Evolutionary conservation across 2,888 invertebrate genomes (phyloP).

Genomic region (Tachystola acroxantha): DNA sequence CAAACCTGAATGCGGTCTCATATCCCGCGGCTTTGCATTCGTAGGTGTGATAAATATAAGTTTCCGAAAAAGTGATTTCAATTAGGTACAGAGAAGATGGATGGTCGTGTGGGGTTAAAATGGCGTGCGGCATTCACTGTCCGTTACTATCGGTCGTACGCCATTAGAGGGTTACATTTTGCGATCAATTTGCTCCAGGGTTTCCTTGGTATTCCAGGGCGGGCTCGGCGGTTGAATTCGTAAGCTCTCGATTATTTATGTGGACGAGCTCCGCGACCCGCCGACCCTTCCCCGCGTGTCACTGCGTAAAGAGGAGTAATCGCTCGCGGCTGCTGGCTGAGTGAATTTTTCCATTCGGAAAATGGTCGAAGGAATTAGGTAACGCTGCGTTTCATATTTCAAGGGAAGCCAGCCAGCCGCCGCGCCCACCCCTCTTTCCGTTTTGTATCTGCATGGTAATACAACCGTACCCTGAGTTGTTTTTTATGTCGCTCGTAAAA

Average conservation of each 20-base stretch:
- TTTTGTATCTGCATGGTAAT: conserved; percentile 31
- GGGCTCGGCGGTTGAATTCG: conserved; percentile 48
- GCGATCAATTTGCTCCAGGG: conserved; percentile 51
- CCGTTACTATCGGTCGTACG: conserved; percentile 28
- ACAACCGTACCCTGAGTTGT: conserved; percentile 39
- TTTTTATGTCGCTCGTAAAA: conserved; percentile 60
- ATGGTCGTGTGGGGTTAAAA: conserved; percentile 12
- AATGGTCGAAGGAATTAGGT: conserved; percentile 63
- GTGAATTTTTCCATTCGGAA: conserved; percentile 69
- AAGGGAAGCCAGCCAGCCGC: conserved; percentile 33
- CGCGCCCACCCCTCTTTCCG: conserved; percentile 20
- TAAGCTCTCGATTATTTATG: conserved; percentile 70
- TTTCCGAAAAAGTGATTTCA: conserved; percentile 5
- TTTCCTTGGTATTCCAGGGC: conserved; percentile 48
- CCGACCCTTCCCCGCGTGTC: conserved; percentile 45
- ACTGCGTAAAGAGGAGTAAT: conserved; percentile 64
- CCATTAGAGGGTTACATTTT: conserved; percentile 44
- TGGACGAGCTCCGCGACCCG: conserved; percentile 38
- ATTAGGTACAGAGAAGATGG: conserved; percentile 7
- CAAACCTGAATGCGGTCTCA: conserved; percentile 14
- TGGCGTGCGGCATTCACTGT: conserved; percentile 20
- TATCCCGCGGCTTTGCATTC: conserved; percentile 15
- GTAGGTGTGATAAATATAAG: conserved; percentile 1
- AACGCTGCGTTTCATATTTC: conserved; percentile 56
- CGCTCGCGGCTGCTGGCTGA: conserved; percentile 58